These are phyloP conservation scores for Dioctria linearis DNA, from an alignment of 2,888 invertebrate genomes.

Conservation along the genomic window DNA sequence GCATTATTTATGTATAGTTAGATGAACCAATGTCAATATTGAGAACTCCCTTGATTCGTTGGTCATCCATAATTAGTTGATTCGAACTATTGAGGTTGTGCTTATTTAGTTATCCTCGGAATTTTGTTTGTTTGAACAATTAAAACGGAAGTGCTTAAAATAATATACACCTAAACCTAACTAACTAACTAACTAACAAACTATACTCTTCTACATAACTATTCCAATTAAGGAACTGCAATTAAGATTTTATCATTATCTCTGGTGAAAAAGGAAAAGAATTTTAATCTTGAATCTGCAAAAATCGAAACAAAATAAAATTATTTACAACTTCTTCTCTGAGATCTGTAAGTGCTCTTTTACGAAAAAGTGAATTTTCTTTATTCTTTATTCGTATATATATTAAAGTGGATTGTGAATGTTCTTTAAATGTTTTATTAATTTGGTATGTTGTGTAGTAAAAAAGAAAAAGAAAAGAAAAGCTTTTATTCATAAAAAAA, in stretches of 20 bases:
- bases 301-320: neutral
- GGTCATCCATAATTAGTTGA: constrained; percentile 5
- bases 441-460: constrained; percentile 37
- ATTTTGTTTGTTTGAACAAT: no score
- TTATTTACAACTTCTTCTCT: neutral
- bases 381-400: neutral
- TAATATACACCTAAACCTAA: no score
- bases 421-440: constrained; percentile 40
- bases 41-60: neutral
- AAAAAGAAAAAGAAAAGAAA: neutral
- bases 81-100: neutral
- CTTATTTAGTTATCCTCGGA: no score
- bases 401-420: constrained; percentile 42
- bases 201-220: neutral
- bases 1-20: neutral
- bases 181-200: no score
- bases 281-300: neutral
- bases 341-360: constrained; percentile 40
- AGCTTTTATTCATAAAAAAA: constrained; percentile 6
- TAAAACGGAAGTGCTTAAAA: no score
- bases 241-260: neutral
- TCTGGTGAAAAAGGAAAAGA: neutral
- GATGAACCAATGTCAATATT: neutral
- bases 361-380: constrained; percentile 16
- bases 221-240: neutral